Evolutionary conservation across 2,113 vertebrate species (phyloP).

Genomic region (Nipponia nippon): DNA sequence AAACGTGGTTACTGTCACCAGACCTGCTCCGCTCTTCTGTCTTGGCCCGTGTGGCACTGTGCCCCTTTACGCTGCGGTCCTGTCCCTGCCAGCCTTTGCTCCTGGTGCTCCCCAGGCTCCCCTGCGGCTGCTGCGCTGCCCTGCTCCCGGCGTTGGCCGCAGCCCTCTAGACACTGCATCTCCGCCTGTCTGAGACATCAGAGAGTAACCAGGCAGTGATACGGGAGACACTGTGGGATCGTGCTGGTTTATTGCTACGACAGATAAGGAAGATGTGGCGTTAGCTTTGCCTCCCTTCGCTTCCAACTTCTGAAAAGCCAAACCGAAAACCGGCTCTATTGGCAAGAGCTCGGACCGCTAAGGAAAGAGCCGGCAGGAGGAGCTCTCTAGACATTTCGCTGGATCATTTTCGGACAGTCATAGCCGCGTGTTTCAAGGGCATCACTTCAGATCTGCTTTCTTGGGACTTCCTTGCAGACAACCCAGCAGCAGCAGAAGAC

Average conservation of each 20-base stretch:
- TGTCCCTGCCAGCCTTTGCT: neutral
- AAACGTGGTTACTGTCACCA: neutral
- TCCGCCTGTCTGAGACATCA: neutral
- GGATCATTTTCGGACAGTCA: neutral
- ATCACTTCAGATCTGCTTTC: neutral
- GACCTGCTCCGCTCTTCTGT: neutral
- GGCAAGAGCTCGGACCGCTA: neutral
- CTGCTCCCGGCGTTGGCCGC: rapidly evolving
- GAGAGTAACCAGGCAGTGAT: neutral
- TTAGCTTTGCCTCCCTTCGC: neutral
- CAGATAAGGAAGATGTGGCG: neutral
- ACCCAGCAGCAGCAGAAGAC: neutral
- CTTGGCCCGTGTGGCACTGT: neutral
- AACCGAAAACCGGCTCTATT: rapidly evolving
- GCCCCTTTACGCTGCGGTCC: neutral
- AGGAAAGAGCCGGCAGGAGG: conserved; percentile 48
- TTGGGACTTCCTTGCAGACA: neutral
- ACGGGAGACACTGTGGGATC: rapidly evolving
- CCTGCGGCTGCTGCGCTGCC: neutral
- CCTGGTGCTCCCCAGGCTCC: neutral
- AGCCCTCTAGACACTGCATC: neutral
- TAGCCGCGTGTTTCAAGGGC: neutral
- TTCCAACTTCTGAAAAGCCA: neutral
- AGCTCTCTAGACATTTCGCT: conserved; percentile 9
- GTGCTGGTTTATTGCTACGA: neutral